These are phyloP conservation scores for Dolichotis patagonum DNA, from an alignment of 2,113 vertebrate genomes.

Conservation along the genomic window DNA sequence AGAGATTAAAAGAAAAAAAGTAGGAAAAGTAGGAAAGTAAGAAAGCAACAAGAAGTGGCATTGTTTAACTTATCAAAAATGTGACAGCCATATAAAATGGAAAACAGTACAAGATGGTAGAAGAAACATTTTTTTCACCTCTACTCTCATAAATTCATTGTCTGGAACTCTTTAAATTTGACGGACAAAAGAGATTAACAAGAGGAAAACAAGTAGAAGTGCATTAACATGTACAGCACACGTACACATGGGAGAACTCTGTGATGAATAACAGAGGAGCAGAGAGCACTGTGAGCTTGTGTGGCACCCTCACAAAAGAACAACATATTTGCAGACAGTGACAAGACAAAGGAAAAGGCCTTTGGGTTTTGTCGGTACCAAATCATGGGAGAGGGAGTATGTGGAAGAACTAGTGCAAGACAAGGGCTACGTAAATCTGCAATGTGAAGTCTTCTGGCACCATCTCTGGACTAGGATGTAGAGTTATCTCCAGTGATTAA, in stretches of 20 bases:
- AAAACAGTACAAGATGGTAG: neutral
- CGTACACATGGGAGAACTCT: too few relatives aligned
- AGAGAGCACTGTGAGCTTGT: neutral
- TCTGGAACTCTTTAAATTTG: neutral
- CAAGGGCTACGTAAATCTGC: neutral
- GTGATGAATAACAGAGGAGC: neutral
- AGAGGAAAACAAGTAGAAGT: neutral
- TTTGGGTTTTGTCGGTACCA: neutral
- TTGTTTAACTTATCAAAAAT: slow-evolving; percentile 5
- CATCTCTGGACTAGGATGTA: neutral
- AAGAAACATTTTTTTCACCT: neutral
- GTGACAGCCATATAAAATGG: neutral
- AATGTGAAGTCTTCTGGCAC: neutral
- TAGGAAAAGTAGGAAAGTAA: too few relatives aligned
- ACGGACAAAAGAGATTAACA: neutral
- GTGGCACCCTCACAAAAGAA: neutral
- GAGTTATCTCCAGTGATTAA: neutral
- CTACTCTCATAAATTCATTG: neutral
- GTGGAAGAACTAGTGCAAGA: neutral
- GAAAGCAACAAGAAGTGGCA: neutral
- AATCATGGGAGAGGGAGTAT: neutral
- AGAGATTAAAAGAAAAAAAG: neutral
- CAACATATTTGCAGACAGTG: neutral
- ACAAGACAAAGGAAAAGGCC: neutral
- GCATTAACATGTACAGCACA: neutral